phyloP scores from a whole-genome alignment of 2,113 vertebrate species.

The Telmatochromis sp. region DNA sequence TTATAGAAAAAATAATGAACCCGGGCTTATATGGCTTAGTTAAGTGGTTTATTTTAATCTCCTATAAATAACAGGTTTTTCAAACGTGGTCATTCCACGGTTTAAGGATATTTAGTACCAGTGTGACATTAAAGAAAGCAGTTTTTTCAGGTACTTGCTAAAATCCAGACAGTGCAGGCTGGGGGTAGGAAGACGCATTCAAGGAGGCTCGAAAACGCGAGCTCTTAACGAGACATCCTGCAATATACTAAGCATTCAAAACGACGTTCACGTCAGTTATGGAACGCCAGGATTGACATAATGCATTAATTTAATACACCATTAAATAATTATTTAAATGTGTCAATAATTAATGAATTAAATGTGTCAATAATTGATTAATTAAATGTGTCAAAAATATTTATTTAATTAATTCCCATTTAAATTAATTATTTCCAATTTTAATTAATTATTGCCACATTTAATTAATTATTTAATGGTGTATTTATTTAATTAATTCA shows the following conservation, averaged over 20 bases:
- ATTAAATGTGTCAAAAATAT: not conserved
- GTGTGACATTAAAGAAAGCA: not conserved
- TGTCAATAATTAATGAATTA: not conserved
- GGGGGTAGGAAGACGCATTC: not conserved
- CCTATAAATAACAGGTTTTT: not conserved
- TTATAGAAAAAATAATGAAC: rapidly evolving
- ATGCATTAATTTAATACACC: not conserved
- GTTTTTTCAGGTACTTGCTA: not conserved
- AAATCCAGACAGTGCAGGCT: not conserved
- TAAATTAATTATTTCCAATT: not conserved
- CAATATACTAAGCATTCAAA: not conserved
- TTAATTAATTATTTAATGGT: not conserved
- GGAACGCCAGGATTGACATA: not conserved
- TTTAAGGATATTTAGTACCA: not conserved
- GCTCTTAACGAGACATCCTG: not conserved
- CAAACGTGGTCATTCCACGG: not conserved
- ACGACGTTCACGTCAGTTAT: not conserved
- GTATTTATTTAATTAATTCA: not conserved
- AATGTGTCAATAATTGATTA: not conserved
- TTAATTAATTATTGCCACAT: not conserved
- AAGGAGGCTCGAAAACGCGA: not conserved
- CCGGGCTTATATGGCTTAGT: not conserved
- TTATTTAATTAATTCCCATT: not conserved
- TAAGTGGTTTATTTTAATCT: not conserved
- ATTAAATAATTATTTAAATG: not conserved